phyloP scores from a whole-genome alignment of 2,113 vertebrate genomes.

The Elephas maximus region DNA sequence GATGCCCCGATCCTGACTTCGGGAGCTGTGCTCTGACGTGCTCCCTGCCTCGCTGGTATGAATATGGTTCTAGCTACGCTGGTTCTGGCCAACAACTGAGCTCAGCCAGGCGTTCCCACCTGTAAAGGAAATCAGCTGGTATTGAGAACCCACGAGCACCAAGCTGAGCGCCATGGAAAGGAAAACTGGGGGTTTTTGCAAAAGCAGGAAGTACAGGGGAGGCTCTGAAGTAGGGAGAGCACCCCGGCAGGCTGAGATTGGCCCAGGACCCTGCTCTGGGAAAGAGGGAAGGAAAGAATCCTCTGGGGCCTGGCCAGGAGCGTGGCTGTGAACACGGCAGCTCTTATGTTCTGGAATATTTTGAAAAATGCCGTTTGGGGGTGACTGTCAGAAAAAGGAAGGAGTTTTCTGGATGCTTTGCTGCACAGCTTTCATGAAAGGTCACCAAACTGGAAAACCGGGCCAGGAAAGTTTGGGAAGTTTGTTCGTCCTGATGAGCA shows the following conservation, averaged over 20 bases:
- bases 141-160: neutral
- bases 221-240: neutral
- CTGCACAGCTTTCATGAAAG: neutral
- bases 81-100: no score
- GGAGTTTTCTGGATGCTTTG: neutral
- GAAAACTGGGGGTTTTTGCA: no score
- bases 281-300: no score
- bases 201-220: neutral
- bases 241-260: rapidly evolving
- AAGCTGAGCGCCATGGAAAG: rapidly evolving
- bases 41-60: rapidly evolving
- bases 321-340: neutral
- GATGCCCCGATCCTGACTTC: rapidly evolving
- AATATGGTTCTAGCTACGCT: rapidly evolving
- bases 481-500: neutral
- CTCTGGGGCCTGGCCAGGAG: neutral
- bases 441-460: neutral
- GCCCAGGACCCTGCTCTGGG: rapidly evolving
- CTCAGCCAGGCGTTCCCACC: neutral
- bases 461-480: neutral
- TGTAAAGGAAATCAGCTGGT: neutral
- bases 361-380: neutral
- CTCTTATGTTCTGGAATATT: rapidly evolving
- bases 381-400: neutral
- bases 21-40: rapidly evolving